Conservation (phyloP, 1,140 invertebrate genomes). For the Drosophila ficusphila region DNA sequence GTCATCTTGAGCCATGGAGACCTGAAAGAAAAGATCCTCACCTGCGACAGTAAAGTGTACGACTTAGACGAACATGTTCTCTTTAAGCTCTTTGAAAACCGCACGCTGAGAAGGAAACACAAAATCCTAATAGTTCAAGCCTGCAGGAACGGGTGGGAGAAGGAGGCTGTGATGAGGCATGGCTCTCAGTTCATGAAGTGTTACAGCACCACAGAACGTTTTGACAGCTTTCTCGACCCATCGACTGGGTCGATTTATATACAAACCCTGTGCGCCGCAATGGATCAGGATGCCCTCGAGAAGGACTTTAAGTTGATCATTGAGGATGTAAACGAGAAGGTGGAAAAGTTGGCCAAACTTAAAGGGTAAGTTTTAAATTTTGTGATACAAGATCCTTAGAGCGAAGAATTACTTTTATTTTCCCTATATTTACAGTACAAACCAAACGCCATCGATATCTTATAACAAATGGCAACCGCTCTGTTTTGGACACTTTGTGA, state of each 20-base stretch:
- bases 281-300: not conserved
- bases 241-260: not conserved
- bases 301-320: slow-evolving; percentile 6
- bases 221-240: not conserved
- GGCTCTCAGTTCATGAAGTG: slow-evolving; percentile 12
- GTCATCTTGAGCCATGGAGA: slow-evolving; percentile 42
- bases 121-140: slow-evolving; percentile 11
- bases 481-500: not conserved
- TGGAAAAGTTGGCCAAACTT: not conserved
- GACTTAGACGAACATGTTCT: slow-evolving; percentile 1
- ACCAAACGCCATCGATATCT: not conserved
- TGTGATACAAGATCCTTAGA: too few relatives aligned
- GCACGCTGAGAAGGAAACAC: not conserved
- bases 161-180: too few relatives aligned
- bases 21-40: not conserved
- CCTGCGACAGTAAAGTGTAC: not conserved
- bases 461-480: not conserved
- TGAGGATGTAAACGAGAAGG: slow-evolving; percentile 1
- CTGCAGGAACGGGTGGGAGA: not conserved
- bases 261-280: not conserved
- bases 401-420: too few relatives aligned
- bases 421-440: not conserved
- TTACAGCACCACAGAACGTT: slow-evolving; percentile 7
- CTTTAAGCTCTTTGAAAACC: not conserved
- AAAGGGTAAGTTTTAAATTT: not conserved